Conservation (phyloP, 2,888 invertebrate genomes). For the Hypomecis atomaria region DNA sequence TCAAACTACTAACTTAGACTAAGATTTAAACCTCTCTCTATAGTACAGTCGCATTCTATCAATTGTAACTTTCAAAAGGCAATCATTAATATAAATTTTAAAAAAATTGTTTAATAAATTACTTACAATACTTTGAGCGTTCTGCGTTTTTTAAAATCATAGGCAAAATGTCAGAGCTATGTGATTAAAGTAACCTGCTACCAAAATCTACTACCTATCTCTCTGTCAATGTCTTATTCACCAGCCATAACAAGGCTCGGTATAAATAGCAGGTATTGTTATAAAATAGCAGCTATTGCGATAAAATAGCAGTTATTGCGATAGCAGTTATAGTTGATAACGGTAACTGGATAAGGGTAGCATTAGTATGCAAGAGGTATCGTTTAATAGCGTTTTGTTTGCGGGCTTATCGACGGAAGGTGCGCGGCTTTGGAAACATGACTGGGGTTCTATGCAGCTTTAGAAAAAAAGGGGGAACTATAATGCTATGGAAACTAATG, state of each 20-base stretch:
- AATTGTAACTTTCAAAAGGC: no score
- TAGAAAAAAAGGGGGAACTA: no score
- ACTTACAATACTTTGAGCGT: no score
- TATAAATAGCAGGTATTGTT: slow-evolving; percentile 27
- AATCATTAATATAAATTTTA: no score
- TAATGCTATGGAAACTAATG: no score
- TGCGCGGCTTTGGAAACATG: not conserved
- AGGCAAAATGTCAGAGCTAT: not conserved
- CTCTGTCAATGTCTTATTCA: not conserved
- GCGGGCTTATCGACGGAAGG: slow-evolving; percentile 19
- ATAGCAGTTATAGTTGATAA: slow-evolving; percentile 30
- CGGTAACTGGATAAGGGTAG: slow-evolving; percentile 20
- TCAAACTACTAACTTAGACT: no score
- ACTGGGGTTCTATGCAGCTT: no score
- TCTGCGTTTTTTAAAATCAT: no score
- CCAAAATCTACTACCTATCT: not conserved
- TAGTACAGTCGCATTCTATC: no score
- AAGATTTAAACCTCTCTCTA: no score
- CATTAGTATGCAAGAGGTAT: slow-evolving; percentile 26
- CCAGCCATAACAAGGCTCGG: slow-evolving; percentile 5
- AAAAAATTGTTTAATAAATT: no score
- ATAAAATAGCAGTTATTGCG: slow-evolving; percentile 24
- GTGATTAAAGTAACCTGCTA: not conserved
- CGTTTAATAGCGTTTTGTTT: slow-evolving; percentile 29
- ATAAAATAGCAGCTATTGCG: slow-evolving; percentile 18